Percentiles rank a stretch among this genome's conserved stretches.
These are phyloP conservation scores for Serripes groenlandicus DNA, from an alignment of 2,888 invertebrate species.

Conservation along the genomic window DNA sequence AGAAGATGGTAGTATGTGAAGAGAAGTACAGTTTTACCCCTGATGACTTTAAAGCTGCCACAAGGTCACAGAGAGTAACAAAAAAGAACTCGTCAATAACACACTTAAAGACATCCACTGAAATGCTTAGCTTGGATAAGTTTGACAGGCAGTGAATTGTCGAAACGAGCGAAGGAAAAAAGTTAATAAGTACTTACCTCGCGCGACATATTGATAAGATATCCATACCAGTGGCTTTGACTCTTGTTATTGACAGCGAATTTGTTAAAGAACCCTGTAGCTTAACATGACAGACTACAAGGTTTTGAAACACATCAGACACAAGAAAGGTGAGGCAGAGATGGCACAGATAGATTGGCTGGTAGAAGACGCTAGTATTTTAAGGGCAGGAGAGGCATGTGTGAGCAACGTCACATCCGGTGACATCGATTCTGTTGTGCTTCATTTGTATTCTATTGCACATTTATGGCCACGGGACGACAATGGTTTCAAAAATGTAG, in stretches of 20 bases:
- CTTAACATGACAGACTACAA: not conserved
- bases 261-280: not conserved
- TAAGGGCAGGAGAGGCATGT: not conserved
- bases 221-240: not conserved
- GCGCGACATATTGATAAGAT: slow-evolving; percentile 19
- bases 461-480: not conserved
- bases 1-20: slow-evolving; percentile 27
- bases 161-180: slow-evolving; percentile 37
- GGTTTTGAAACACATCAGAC: not conserved
- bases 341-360: slow-evolving; percentile 6
- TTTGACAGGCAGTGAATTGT: not conserved
- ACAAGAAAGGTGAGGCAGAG: slow-evolving; percentile 28
- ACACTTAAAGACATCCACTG: not conserved
- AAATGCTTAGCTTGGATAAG: not conserved
- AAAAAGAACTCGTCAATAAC: not conserved
- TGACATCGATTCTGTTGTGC: slow-evolving; percentile 20
- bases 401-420: slow-evolving; percentile 23
- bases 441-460: slow-evolving; percentile 7
- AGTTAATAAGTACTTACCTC: slow-evolving; percentile 33
- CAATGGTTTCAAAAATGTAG: slow-evolving; percentile 5
- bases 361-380: not conserved
- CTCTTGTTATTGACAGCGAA: not conserved
- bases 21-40: slow-evolving; percentile 45
- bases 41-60: slow-evolving; percentile 22
- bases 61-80: not conserved